phyloP scores from a whole-genome alignment of 2,113 vertebrate genomes.

The Calidris pygmaea region DNA sequence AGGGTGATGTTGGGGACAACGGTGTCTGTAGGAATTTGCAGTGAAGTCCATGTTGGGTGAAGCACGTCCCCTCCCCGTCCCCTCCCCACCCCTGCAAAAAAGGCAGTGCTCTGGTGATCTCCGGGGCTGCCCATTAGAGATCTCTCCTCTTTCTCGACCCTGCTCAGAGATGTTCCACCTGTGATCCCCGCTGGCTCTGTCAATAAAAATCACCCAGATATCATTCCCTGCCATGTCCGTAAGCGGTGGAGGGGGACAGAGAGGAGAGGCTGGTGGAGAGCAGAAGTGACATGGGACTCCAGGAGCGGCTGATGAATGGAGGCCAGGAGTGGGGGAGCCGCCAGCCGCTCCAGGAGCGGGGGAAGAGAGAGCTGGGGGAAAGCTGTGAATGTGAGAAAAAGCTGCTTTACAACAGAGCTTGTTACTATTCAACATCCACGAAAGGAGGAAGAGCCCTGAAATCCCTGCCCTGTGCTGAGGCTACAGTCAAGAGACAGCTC shows the following conservation, averaged over 20 bases:
- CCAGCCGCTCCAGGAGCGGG: not conserved
- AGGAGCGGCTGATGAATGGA: not conserved
- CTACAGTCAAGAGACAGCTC: not conserved
- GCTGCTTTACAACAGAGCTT: slow-evolving; percentile 3
- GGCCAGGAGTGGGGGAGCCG: not conserved
- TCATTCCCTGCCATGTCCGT: rapidly evolving
- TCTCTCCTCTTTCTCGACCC: not conserved
- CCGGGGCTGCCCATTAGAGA: not conserved
- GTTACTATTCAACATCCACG: not conserved
- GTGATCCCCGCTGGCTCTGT: not conserved
- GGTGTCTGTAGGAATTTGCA: not conserved
- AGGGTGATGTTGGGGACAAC: not conserved
- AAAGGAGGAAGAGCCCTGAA: not conserved
- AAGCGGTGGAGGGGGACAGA: rapidly evolving
- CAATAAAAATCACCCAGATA: not conserved
- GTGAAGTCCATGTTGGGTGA: rapidly evolving
- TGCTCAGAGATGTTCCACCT: not conserved
- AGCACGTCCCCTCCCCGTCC: rapidly evolving
- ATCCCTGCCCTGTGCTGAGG: not conserved
- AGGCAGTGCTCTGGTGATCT: not conserved
- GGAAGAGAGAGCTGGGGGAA: not conserved
- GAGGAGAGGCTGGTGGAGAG: not conserved
- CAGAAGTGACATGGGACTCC: rapidly evolving
- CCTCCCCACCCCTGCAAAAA: not conserved
- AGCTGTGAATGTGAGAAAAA: slow-evolving; percentile 39